Evolutionary conservation across 2,888 invertebrate genomes (phyloP).

Genomic region (Theretra japonica): DNA sequence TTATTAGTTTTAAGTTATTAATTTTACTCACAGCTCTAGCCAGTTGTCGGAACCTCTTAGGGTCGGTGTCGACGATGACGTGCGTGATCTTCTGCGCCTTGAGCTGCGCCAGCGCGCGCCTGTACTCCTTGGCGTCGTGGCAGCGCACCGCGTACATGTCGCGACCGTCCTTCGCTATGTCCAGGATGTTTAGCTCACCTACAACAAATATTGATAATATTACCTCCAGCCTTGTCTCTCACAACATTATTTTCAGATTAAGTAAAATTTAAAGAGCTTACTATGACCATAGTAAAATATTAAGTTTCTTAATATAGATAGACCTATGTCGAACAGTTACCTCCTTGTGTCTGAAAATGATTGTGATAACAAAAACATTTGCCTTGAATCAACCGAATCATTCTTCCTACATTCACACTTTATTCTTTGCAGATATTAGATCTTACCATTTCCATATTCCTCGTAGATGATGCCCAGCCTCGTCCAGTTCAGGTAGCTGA

Average conservation of each 20-base stretch:
- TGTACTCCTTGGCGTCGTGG: constrained; percentile 86
- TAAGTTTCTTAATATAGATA: too few species aligned
- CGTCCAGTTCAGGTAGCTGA: constrained; percentile 96
- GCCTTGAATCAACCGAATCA: too few species aligned
- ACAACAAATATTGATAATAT: constrained; percentile 41
- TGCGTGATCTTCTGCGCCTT: constrained; percentile 94
- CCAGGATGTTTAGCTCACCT: constrained; percentile 94
- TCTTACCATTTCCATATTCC: constrained; percentile 92
- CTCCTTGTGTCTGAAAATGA: too few species aligned
- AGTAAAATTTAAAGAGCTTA: too few species aligned
- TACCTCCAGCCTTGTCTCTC: too few species aligned
- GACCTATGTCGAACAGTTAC: too few species aligned
- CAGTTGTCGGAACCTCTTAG: constrained; percentile 91
- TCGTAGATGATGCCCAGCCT: constrained; percentile 97
- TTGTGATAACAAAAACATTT: too few species aligned
- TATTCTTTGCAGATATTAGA: not conserved
- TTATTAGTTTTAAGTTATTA: not conserved
- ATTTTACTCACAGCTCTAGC: constrained; percentile 91
- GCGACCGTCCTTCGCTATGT: constrained; percentile 88
- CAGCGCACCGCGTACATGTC: constrained; percentile 88
- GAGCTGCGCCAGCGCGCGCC: constrained; percentile 91
- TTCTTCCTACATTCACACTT: not conserved
- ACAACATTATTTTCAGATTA: too few species aligned
- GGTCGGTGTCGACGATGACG: constrained; percentile 94
- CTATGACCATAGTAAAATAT: too few species aligned